These are phyloP conservation scores for Rhyacophila brunnea DNA, from an alignment of 1,140 invertebrate genomes.

Conservation along the genomic window DNA sequence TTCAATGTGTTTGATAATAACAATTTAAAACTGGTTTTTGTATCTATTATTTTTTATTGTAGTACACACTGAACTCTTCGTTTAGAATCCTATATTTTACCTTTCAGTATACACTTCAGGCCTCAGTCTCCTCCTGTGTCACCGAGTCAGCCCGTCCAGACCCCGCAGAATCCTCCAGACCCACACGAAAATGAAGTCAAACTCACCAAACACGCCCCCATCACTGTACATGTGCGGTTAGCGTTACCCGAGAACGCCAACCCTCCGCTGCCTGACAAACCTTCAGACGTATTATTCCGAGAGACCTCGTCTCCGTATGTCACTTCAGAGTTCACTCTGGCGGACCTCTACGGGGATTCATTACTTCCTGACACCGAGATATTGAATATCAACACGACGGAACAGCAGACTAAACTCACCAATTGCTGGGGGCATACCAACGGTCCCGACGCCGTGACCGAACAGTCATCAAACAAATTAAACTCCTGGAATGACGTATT, in stretches of 20 bases:
- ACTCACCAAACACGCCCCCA: constrained; percentile 55
- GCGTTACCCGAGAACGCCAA: constrained; percentile 38
- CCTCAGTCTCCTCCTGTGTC: constrained; percentile 59
- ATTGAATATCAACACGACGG: constrained; percentile 8
- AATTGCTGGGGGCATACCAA: constrained; percentile 18
- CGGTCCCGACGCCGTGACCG: constrained; percentile 6
- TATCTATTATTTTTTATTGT: too few species aligned
- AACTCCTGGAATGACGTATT: not conserved
- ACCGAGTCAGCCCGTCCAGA: constrained; percentile 42
- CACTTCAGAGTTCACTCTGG: constrained; percentile 51
- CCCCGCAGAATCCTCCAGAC: constrained; percentile 33
- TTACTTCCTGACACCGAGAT: constrained; percentile 37
- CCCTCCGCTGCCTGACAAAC: constrained; percentile 38
- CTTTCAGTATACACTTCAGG: constrained; percentile 69
- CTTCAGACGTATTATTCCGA: constrained; percentile 42
- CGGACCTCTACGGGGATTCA: constrained; percentile 43
- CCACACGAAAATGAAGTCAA: constrained; percentile 44
- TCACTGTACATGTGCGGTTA: constrained; percentile 55
- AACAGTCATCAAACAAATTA: not conserved
- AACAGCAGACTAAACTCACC: not conserved
- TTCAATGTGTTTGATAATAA: too few species aligned
- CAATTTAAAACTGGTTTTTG: too few species aligned
- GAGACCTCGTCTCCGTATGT: constrained; percentile 50
- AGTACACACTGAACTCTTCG: too few species aligned
- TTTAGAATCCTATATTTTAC: constrained; percentile 14